Conservation (phyloP, 2,888 invertebrate genomes). For the Andrena dorsata region DNA sequence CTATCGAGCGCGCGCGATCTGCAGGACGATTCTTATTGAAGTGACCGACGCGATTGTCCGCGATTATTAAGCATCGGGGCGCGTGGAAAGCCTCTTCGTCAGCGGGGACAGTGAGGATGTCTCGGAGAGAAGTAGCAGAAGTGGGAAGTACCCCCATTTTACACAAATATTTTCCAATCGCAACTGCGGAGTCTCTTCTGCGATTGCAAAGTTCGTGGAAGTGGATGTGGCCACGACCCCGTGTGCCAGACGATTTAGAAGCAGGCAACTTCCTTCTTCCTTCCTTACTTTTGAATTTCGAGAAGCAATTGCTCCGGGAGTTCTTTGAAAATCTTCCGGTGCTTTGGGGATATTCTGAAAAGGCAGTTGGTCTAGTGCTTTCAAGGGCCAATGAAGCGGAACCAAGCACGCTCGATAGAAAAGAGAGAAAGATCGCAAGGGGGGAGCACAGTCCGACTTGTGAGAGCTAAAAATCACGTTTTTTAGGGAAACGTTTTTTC, state of each 20-base stretch:
- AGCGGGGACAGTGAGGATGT: too few relatives aligned
- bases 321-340: background rate
- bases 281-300: background rate
- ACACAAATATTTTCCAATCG: too few relatives aligned
- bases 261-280: background rate
- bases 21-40: background rate
- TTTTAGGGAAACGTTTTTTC: constrained; percentile 5
- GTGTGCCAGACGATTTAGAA: background rate
- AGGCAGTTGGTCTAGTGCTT: background rate
- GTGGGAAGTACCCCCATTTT: too few relatives aligned
- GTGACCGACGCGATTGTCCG: constrained; percentile 3
- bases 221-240: too few relatives aligned
- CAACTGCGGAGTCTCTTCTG: too few relatives aligned
- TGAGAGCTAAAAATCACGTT: background rate
- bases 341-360: background rate
- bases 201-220: too few relatives aligned
- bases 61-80: background rate
- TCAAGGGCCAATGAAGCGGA: constrained; percentile 13
- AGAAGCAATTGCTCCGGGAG: background rate
- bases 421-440: background rate
- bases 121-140: too few relatives aligned
- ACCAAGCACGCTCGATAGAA: constrained; percentile 7
- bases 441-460: background rate
- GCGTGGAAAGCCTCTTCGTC: too few relatives aligned
- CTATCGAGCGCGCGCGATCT: constrained; percentile 11